Percentiles rank a stretch among this genome's conserved stretches.
These are phyloP conservation scores for Diploscapter pachys DNA, from an alignment of 1,140 invertebrate genomes.

Conservation along the genomic window DNA sequence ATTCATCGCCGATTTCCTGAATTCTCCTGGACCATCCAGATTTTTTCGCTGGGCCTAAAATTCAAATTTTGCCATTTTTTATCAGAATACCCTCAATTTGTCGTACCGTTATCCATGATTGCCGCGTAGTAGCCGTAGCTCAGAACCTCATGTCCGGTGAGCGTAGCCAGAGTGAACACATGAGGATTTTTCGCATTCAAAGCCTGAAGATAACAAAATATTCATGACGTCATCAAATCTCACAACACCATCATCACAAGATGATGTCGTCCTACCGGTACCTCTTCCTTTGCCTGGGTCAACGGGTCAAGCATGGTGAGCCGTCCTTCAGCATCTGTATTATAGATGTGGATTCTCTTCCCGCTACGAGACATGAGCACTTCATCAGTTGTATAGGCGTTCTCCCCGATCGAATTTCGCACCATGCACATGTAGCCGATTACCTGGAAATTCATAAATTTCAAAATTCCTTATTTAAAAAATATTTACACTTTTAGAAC, in stretches of 20 bases:
- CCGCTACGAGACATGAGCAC: constrained; percentile 77
- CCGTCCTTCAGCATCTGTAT: constrained; percentile 91
- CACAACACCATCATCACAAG: too few relatives aligned
- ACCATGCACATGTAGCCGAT: constrained; percentile 80
- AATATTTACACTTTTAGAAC: too few relatives aligned
- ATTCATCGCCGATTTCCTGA: constrained; percentile 71
- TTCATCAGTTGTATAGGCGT: constrained; percentile 59
- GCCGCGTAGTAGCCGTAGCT: constrained; percentile 67
- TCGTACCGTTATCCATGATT: constrained; percentile 76
- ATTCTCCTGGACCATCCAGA: constrained; percentile 67
- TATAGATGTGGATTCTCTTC: constrained; percentile 77
- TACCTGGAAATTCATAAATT: constrained; percentile 61
- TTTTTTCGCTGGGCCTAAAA: constrained; percentile 69
- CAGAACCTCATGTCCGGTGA: constrained; percentile 80
- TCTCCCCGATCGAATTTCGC: constrained; percentile 80
- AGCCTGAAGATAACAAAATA: constrained; percentile 47
- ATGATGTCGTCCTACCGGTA: constrained; percentile 9
- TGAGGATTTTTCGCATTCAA: constrained; percentile 72
- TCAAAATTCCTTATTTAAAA: too few relatives aligned
- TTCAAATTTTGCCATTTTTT: background rate
- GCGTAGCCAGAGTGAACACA: constrained; percentile 87
- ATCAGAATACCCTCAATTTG: background rate
- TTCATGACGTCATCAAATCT: too few relatives aligned
- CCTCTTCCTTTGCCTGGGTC: constrained; percentile 67
- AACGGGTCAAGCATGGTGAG: constrained; percentile 91